These are phyloP conservation scores for Xerus rutilus DNA, from an alignment of 2,797 vertebrate species.

Conservation along the genomic window DNA sequence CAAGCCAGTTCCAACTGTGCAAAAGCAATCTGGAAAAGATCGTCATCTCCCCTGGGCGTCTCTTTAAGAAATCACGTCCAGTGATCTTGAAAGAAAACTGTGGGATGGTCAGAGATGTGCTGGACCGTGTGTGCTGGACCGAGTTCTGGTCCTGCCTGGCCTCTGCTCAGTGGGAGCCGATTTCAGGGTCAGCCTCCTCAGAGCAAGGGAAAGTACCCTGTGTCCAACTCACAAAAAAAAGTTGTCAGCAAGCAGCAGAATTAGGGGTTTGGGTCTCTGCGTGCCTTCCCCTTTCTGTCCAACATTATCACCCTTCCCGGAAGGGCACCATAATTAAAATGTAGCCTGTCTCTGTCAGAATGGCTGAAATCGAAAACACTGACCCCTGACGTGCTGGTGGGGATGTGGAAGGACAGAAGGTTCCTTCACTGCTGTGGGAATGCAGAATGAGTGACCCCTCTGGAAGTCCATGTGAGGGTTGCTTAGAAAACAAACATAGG, in stretches of 20 bases:
- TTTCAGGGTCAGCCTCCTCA: background rate
- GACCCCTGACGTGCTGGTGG: rapidly evolving
- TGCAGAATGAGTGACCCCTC: background rate
- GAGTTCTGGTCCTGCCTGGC: background rate
- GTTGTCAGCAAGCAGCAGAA: background rate
- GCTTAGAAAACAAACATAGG: background rate
- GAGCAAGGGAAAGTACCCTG: too few relatives aligned
- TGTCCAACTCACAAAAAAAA: too few relatives aligned
- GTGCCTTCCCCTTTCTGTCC: rapidly evolving
- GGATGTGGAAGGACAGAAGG: rapidly evolving
- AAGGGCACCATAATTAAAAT: background rate
- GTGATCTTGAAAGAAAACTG: background rate
- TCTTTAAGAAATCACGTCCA: background rate
- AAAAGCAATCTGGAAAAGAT: background rate
- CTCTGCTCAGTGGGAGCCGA: rapidly evolving
- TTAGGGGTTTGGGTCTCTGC: background rate
- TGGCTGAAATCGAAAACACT: rapidly evolving
- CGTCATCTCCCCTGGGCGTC: background rate
- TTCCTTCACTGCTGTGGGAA: background rate
- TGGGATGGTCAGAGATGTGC: background rate
- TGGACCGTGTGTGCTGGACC: background rate
- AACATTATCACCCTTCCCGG: rapidly evolving
- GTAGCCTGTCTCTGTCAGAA: rapidly evolving
- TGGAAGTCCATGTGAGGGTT: background rate
- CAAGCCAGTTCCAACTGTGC: background rate